Evolutionary conservation across 1,140 invertebrate species (phyloP).

Genomic region (Zaprionus kolodkinae): DNA sequence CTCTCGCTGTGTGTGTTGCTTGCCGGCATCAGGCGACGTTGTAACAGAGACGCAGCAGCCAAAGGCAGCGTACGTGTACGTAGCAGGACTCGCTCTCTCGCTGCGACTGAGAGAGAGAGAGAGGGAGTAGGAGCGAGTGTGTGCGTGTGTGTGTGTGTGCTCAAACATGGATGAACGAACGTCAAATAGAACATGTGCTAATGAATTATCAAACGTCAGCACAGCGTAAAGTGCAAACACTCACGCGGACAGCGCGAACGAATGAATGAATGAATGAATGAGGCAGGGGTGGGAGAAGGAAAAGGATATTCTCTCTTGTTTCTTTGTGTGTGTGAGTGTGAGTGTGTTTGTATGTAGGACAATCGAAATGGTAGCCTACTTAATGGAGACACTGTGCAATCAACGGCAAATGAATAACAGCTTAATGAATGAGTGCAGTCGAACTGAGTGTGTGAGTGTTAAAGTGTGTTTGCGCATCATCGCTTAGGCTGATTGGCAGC

Average conservation of each 20-base stretch:
- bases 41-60: conserved; percentile 76
- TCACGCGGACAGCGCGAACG: conserved; percentile 57
- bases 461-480: background rate
- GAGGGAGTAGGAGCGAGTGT: background rate
- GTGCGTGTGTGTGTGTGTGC: conserved; percentile 37
- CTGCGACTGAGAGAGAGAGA: background rate
- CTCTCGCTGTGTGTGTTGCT: conserved; percentile 10
- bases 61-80: conserved; percentile 2
- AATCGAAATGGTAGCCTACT: conserved; percentile 45
- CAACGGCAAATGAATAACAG: conserved; percentile 44
- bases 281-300: background rate
- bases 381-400: conserved; percentile 36
- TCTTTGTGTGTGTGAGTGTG: conserved; percentile 7
- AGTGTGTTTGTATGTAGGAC: conserved; percentile 34
- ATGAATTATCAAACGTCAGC: conserved; percentile 80
- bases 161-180: conserved; percentile 75
- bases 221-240: conserved; percentile 75
- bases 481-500: background rate
- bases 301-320: background rate
- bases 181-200: conserved; percentile 82
- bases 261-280: conserved; percentile 40
- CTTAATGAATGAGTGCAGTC: conserved; percentile 45
- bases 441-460: background rate
- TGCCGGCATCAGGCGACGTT: conserved; percentile 56
- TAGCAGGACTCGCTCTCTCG: conserved; percentile 38